Evolutionary conservation across 2,113 vertebrate genomes (phyloP), one percentile per base, ranked within the genome.

Genomic region (Anseranas semipalmata): DNA sequence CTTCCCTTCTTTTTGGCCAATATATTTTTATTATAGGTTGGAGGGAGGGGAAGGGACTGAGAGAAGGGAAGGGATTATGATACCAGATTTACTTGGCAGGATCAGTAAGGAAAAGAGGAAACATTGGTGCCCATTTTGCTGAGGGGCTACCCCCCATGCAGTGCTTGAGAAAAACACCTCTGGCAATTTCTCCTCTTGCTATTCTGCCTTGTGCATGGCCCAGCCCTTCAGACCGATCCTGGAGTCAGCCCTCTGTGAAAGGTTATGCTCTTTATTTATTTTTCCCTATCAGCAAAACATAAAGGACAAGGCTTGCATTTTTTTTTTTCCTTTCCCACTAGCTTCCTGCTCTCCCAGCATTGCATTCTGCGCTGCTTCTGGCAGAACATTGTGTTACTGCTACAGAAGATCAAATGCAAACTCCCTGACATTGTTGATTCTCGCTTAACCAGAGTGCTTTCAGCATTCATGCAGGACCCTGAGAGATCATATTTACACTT

Each of bases 301-400:
- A 94, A 90, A 92, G 81, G 81, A 87, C 55, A 65, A 41, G 56
- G 33, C n/a, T 79, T 78, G 63, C 90, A n/a, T 79, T 52, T 87
- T 77, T 91, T 83, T 53, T 93, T 55, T 11, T 58, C 13, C 35
- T 79, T 94, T 85, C 89, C 66, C 79, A 60, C 62, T 63, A 67
- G 43, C 39, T 90, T 95, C 70, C 65, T 74, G 70, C 65, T 90
- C 75, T 95, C 60, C 53, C 35, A 88, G 76, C 60, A 33, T 6
- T 90, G 84, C 50, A 76, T 84, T 92, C 86, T 96, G 37, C 67
- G 19, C 39, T 75, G 66, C 89, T n/a, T 17, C 81, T 96, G 97
- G 89, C 94, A 96, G 96, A 89, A 96, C 93, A 89, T 85, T 24
- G 12, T 88, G 96, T 96, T 85, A 96, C 39, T 68, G 53, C 56